phyloP scores from a whole-genome alignment of 2,888 invertebrate species.

The Nowickia ferox region DNA sequence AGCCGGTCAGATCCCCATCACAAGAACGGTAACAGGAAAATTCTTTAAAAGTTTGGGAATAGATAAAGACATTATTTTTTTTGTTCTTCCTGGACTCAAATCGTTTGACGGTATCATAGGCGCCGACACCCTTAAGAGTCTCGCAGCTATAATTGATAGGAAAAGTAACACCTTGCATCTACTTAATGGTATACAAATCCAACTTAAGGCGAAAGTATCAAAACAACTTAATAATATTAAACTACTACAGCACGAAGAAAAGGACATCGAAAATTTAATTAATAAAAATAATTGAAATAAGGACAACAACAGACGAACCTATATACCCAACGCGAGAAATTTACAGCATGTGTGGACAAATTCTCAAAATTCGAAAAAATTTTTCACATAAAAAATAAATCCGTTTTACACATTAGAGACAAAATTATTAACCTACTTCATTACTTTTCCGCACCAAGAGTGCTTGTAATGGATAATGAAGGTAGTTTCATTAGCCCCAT shows the following conservation, averaged over 20 bases:
- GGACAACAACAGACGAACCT: no score
- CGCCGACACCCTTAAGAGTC: not conserved
- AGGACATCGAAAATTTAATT: slow-evolving; percentile 34
- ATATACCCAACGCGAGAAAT: no score
- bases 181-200: not conserved
- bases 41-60: not conserved
- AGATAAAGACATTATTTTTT: not conserved
- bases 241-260: not conserved
- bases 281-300: no score
- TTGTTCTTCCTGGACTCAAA: slow-evolving; percentile 4
- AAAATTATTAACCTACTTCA: no score
- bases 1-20: not conserved
- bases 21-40: not conserved
- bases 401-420: no score
- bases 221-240: slow-evolving; percentile 28
- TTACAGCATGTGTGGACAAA: no score
- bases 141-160: not conserved
- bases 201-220: slow-evolving; percentile 14
- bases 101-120: not conserved
- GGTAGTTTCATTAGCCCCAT: no score
- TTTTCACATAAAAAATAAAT: no score
- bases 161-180: not conserved
- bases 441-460: no score
- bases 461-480: no score
- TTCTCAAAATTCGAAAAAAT: no score